Evolutionary conservation across 2,113 vertebrate species (phyloP).

Genomic region (Nymphicus hollandicus): DNA sequence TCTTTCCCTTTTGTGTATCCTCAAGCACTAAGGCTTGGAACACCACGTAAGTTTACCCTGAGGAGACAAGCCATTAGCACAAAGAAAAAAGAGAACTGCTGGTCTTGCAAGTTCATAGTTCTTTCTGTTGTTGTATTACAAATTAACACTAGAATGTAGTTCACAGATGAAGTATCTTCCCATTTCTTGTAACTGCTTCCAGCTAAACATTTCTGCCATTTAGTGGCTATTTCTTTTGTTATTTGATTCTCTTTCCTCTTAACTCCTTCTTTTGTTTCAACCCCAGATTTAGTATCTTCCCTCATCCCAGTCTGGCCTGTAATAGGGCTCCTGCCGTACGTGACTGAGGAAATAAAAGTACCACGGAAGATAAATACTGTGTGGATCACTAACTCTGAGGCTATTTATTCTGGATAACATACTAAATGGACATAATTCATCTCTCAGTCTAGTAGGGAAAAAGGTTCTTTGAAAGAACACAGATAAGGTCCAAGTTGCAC

Average conservation of each 20-base stretch:
- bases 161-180: background rate
- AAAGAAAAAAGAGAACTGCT: background rate
- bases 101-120: background rate
- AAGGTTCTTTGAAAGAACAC: background rate
- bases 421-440: background rate
- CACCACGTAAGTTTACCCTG: background rate
- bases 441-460: background rate
- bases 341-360: background rate
- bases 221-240: background rate
- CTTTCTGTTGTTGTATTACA: background rate
- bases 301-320: background rate
- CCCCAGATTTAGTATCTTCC: background rate
- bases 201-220: background rate
- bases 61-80: background rate
- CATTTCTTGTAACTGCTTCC: background rate
- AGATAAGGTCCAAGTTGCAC: background rate
- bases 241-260: background rate
- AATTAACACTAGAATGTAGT: background rate
- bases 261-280: background rate
- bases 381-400: background rate
- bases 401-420: background rate
- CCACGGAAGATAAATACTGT: background rate
- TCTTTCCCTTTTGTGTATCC: background rate
- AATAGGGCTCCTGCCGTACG: background rate
- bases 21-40: background rate